A percentile compares a stretch with the other conserved stretches of the same genome.
These are phyloP conservation scores for Phyllostomus hastatus DNA, from an alignment of 2,113 vertebrate species.

Conservation along the genomic window DNA sequence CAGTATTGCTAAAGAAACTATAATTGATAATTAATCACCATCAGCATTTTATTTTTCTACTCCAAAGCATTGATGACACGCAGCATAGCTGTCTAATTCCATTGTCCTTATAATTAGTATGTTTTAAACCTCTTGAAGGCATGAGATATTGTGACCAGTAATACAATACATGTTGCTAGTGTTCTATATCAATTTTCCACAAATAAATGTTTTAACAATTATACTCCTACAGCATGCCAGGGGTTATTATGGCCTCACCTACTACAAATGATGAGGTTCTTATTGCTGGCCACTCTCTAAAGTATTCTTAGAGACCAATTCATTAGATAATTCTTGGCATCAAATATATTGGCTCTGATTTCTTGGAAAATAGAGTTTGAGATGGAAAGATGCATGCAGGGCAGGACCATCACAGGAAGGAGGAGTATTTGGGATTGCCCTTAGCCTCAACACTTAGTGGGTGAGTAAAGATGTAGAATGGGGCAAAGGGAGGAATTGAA, in stretches of 20 bases:
- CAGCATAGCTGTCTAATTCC: neutral
- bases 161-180: neutral
- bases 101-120: slow-evolving; percentile 13
- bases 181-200: neutral
- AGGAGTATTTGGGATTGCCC: neutral
- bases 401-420: neutral
- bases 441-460: neutral
- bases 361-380: neutral
- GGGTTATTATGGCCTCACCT: neutral
- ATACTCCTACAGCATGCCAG: neutral
- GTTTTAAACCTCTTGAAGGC: neutral
- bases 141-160: neutral
- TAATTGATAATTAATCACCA: slow-evolving; percentile 13
- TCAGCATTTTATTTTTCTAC: neutral
- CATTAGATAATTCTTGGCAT: neutral
- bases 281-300: neutral
- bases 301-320: neutral
- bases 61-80: neutral
- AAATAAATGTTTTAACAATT: neutral
- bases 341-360: neutral
- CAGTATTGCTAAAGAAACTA: neutral
- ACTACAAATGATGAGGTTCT: neutral
- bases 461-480: neutral
- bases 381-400: neutral
- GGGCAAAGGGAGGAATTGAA: neutral